phyloP scores from a whole-genome alignment of 2,888 invertebrate species.

The Epinotia demarniana region DNA sequence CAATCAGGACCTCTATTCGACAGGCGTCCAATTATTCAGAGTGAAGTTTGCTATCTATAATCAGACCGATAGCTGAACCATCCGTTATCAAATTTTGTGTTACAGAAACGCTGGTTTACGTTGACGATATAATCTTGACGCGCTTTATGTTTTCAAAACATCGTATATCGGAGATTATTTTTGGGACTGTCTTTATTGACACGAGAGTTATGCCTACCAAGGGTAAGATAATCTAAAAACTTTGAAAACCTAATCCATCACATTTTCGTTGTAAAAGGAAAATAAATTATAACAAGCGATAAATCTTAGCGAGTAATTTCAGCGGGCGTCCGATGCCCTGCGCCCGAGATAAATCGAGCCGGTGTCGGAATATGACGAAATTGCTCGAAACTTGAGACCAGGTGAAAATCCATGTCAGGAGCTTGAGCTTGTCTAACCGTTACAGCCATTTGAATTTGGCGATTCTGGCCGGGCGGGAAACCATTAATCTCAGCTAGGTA shows the following conservation, averaged over 20 bases:
- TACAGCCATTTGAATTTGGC: conserved; percentile 54
- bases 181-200: not conserved
- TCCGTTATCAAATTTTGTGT: not conserved
- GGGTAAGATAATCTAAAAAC: not conserved
- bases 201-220: not conserved
- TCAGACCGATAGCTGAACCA: not conserved
- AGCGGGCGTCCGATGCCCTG: conserved; percentile 33
- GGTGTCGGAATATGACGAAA: conserved; percentile 60
- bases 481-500: conserved; percentile 37
- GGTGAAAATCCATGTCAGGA: conserved; percentile 58
- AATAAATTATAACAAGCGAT: conserved; percentile 28
- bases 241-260: conserved; percentile 1
- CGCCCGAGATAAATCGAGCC: conserved; percentile 59
- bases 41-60: not conserved
- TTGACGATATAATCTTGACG: not conserved
- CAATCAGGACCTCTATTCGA: conserved; percentile 19
- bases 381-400: conserved; percentile 55
- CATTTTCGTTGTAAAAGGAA: not conserved
- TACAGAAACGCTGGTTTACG: not conserved
- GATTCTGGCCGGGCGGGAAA: conserved; percentile 39
- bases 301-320: conserved; percentile 26
- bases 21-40: not conserved
- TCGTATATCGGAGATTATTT: not conserved
- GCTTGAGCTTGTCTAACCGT: conserved; percentile 51
- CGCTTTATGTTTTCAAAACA: not conserved